Evolutionary conservation across 2,113 vertebrate species (phyloP).

Genomic region (Caretta caretta): DNA sequence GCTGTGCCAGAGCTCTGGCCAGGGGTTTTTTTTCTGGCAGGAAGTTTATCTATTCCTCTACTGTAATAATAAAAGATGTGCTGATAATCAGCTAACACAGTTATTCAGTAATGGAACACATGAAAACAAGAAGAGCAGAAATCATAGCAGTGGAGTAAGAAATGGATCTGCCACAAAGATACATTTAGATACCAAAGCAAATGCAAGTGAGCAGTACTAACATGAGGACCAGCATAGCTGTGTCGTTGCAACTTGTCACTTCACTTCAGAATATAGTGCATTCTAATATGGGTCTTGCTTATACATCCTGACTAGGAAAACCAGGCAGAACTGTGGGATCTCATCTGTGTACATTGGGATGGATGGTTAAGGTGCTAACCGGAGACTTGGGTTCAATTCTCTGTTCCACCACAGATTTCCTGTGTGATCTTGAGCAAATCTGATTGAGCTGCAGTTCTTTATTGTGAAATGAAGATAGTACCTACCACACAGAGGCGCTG

Average conservation of each 20-base stretch:
- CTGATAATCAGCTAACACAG: neutral
- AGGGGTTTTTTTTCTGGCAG: neutral
- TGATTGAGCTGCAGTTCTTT: neutral
- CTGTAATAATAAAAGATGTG: neutral
- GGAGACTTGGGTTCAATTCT: neutral
- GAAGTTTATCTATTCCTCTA: rapidly evolving
- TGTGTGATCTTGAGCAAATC: neutral
- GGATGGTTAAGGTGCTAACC: neutral
- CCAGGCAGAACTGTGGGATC: neutral
- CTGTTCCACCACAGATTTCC: neutral
- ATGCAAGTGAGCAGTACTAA: neutral
- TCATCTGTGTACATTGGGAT: neutral
- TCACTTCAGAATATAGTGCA: neutral
- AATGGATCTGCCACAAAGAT: neutral
- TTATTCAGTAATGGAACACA: neutral
- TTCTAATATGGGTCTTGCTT: neutral
- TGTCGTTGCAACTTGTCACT: neutral
- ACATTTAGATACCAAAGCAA: neutral
- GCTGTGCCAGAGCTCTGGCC: neutral
- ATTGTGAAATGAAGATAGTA: neutral
- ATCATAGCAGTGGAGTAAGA: neutral
- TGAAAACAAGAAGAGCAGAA: neutral
- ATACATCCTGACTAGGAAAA: neutral
- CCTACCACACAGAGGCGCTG: neutral
- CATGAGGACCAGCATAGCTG: rapidly evolving